Conservation (phyloP, 2,797 vertebrate genomes). For the Tokudaia muenninki region DNA sequence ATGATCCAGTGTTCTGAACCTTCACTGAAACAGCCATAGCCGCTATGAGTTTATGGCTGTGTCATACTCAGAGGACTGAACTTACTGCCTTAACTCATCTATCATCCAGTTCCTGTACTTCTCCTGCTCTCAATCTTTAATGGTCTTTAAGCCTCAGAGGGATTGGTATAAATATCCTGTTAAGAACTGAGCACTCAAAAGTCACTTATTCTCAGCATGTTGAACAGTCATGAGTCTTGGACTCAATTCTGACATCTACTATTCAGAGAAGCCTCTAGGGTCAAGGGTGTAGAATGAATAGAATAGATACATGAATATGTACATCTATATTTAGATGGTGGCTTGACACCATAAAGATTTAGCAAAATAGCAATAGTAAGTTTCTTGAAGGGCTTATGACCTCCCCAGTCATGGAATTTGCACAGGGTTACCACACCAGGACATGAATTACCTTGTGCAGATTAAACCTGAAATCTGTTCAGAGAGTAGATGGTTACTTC, state of each 20-base stretch:
- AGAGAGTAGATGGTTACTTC: background rate
- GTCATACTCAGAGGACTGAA: background rate
- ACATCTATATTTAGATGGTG: background rate
- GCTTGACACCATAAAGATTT: too few species aligned
- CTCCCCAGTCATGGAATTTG: background rate
- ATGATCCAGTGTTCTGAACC: background rate
- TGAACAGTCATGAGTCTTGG: background rate
- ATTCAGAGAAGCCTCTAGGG: background rate
- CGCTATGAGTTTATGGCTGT: background rate
- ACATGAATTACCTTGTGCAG: background rate
- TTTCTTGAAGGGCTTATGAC: background rate
- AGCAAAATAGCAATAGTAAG: background rate
- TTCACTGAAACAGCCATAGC: background rate
- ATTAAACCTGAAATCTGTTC: too few species aligned
- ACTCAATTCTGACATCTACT: background rate
- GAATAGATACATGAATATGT: background rate
- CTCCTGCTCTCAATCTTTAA: background rate
- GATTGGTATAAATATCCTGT: background rate
- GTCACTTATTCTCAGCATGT: background rate
- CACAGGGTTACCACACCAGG: too few species aligned
- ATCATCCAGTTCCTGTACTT: background rate
- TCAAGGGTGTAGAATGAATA: background rate
- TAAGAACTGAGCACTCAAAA: background rate
- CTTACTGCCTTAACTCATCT: too few species aligned
- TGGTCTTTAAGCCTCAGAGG: too few species aligned